Evolutionary conservation across 2,113 vertebrate genomes (phyloP), one percentile per base, ranked within the genome.

Genomic region (Oreotrochilus melanogaster): DNA sequence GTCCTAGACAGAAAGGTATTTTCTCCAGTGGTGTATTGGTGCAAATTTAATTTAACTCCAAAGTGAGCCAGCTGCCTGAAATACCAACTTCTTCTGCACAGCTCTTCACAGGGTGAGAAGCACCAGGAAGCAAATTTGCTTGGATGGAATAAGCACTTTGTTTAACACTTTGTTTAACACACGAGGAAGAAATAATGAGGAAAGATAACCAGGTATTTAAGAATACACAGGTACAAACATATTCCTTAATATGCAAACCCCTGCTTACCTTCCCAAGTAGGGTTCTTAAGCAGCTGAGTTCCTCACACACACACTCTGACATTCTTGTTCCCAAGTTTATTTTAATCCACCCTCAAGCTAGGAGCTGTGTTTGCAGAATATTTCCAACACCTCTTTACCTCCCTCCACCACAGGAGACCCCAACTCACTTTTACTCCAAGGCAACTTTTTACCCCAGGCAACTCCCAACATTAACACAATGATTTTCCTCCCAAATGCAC

Each of bases 11-110:
- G 74, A 22, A 73, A 79, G 75, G 33, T 18, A n/a, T 78, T 86
- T 88, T 79, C 53, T 79, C 60, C 72, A 19, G 24, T 13, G 53
- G 33, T 60, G 1, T 39, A 24, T 21, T 19, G 60, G 17, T 19
- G 43, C 33, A 67, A 89, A 25, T 53, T 84, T 65, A 39, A 9
- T 30, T 65, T 78, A 78, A 92, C 31, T 21, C 42, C 53, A 33
- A 22, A 37, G 13, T 0, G 0, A 70, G 30, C 6, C n/a, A 58
- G 73, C 19, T 0, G 0, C 50, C 43, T 7, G 25, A 83, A 89
- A 35, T 3, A 69, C 0, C 57, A 39, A 21, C 25, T 58, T 16
- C 16, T 51, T 9, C 69, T 30, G 21, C 31, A 27, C 37, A 88
- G 18, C 2, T 58, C 15, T 47, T n/a, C 39, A 43, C 21, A 10